These are phyloP conservation scores for Muschampia plurimacula DNA, from an alignment of 2,888 invertebrate genomes.

Conservation along the genomic window DNA sequence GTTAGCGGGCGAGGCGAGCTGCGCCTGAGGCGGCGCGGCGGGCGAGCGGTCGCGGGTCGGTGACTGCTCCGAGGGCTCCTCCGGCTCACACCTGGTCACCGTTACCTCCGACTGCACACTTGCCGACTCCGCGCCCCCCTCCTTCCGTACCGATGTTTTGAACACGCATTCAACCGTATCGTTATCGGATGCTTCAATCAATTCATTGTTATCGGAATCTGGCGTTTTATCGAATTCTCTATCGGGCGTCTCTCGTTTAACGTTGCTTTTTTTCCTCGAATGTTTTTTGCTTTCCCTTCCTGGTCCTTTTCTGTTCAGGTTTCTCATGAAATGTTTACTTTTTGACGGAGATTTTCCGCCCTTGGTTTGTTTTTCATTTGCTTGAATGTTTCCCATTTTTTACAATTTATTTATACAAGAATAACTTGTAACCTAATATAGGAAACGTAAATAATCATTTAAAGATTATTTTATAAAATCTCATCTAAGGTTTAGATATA, in stretches of 20 bases:
- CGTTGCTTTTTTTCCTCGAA: slow-evolving; percentile 72
- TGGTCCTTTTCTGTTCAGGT: slow-evolving; percentile 75
- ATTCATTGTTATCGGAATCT: slow-evolving; percentile 79
- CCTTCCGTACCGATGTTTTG: slow-evolving; percentile 64
- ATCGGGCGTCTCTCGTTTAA: slow-evolving; percentile 69
- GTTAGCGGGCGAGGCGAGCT: slow-evolving; percentile 68
- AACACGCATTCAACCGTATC: slow-evolving; percentile 79
- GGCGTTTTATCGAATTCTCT: slow-evolving; percentile 78
- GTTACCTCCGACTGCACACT: slow-evolving; percentile 77
- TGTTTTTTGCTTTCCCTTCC: slow-evolving; percentile 76
- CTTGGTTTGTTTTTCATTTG: slow-evolving; percentile 81
- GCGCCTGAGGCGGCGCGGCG: slow-evolving; percentile 54
- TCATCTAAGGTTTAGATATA: slow-evolving; percentile 13
- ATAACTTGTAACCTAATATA: not conserved
- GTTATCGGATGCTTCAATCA: slow-evolving; percentile 78
- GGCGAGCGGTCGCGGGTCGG: slow-evolving; percentile 75
- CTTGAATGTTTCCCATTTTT: slow-evolving; percentile 85
- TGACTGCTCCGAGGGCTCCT: slow-evolving; percentile 69
- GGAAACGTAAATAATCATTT: not conserved
- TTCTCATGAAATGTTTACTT: slow-evolving; percentile 84
- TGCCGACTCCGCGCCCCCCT: slow-evolving; percentile 61
- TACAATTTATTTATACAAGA: not conserved
- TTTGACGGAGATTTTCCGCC: slow-evolving; percentile 85
- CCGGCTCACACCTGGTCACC: slow-evolving; percentile 73
- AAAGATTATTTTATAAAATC: not conserved